phyloP scores from a whole-genome alignment of 2,888 invertebrate species.

The Mimachlamys varia region DNA sequence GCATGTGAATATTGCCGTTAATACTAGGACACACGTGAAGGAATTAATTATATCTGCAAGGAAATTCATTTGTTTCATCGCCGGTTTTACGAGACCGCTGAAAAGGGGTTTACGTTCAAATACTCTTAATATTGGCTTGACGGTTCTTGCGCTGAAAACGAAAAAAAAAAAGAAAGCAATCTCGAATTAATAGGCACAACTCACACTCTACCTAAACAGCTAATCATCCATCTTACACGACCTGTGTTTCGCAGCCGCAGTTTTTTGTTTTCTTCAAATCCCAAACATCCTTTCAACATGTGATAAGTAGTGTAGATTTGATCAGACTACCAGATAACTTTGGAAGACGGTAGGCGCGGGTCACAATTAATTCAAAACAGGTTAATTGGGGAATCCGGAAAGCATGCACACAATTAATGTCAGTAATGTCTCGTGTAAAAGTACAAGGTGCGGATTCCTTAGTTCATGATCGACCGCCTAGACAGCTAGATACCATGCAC shows the following conservation, averaged over 20 bases:
- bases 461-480: neutral
- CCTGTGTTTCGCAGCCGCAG: neutral
- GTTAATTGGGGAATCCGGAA: neutral
- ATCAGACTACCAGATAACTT: neutral
- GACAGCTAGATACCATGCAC: neutral
- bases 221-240: neutral
- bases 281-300: constrained; percentile 4
- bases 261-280: neutral
- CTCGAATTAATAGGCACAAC: constrained; percentile 21
- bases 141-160: neutral
- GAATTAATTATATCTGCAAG: neutral
- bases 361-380: neutral
- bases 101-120: constrained; percentile 9
- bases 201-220: neutral
- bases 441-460: neutral
- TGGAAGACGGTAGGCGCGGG: neutral
- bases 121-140: neutral
- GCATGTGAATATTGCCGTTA: neutral
- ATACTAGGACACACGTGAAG: neutral
- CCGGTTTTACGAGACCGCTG: constrained; percentile 10
- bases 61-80: constrained; percentile 24
- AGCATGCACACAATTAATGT: neutral
- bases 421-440: neutral
- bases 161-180: constrained; percentile 12
- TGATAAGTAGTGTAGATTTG: neutral